phyloP scores from a whole-genome alignment of 2,797 vertebrate species.

The Sylvia borin region DNA sequence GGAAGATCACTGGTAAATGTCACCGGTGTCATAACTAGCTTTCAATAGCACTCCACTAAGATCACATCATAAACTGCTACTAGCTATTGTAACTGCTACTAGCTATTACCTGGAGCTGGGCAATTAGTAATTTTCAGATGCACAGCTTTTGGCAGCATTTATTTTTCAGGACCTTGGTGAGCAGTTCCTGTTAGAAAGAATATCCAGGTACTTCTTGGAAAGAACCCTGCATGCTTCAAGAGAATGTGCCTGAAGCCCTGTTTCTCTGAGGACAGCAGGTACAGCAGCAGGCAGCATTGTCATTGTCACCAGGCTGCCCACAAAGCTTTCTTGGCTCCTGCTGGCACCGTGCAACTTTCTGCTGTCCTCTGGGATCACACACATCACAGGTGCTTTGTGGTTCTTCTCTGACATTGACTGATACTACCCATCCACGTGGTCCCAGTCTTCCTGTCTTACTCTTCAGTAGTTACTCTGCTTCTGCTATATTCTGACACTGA shows the following conservation, averaged over 20 bases:
- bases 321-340: not conserved
- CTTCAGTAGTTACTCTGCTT: not conserved
- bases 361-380: not conserved
- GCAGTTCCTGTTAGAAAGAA: not conserved
- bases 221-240: not conserved
- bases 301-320: not conserved
- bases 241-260: not conserved
- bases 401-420: not conserved
- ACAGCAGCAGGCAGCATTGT: fast-evolving
- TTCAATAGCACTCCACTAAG: not conserved
- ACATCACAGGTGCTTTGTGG: not conserved
- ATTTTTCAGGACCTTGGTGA: not conserved
- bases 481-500: not conserved
- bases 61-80: not conserved
- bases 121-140: not conserved
- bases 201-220: not conserved
- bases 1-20: not conserved
- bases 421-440: not conserved
- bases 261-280: not conserved
- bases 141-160: not conserved
- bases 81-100: not conserved
- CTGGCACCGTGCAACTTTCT: not conserved
- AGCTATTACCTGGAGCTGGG: not conserved
- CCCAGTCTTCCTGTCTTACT: not conserved
- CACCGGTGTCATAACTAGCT: not conserved